Percentiles rank a stretch among this genome's conserved stretches.
phyloP scores from a whole-genome alignment of 2,888 invertebrate species.

The Altica lythri region DNA sequence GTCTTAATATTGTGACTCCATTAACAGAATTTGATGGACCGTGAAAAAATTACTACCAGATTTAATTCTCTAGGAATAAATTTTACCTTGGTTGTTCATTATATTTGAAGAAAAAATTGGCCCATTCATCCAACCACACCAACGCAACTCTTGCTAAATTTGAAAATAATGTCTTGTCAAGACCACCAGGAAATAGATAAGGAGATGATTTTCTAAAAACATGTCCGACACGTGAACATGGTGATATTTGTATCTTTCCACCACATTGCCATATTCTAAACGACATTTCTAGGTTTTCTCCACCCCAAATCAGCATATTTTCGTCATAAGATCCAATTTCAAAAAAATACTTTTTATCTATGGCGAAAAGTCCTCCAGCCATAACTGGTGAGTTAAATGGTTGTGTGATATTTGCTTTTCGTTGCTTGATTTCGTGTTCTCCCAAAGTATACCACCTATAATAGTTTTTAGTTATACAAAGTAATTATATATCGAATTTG shows the following conservation, averaged over 20 bases:
- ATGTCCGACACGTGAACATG: slow-evolving; percentile 93
- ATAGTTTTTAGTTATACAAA: not conserved
- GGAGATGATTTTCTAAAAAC: slow-evolving; percentile 92
- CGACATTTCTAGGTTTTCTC: slow-evolving; percentile 96
- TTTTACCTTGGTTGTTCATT: slow-evolving; percentile 69
- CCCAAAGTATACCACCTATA: slow-evolving; percentile 74
- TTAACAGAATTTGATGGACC: too few species aligned
- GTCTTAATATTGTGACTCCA: too few species aligned
- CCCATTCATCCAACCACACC: slow-evolving; percentile 99
- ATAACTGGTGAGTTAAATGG: slow-evolving; percentile 84
- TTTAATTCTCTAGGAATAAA: too few species aligned
- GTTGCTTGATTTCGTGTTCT: slow-evolving; percentile 65
- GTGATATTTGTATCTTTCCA: slow-evolving; percentile 85
- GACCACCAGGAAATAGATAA: slow-evolving; percentile 87
- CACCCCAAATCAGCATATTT: slow-evolving; percentile 92
- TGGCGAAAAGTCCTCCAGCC: slow-evolving; percentile 94
- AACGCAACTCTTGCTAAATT: slow-evolving; percentile 92
- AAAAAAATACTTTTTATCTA: slow-evolving; percentile 84
- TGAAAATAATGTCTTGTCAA: slow-evolving; percentile 81
- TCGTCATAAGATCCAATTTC: slow-evolving; percentile 76
- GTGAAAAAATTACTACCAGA: too few species aligned
- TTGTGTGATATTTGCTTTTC: slow-evolving; percentile 64
- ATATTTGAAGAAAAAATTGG: slow-evolving; percentile 87
- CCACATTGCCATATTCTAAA: slow-evolving; percentile 97
- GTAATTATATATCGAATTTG: too few species aligned